A percentile compares a stretch with the other conserved stretches of the same genome.
phyloP scores from a whole-genome alignment of 1,140 invertebrate species.

The Drosophila subpulchrella region DNA sequence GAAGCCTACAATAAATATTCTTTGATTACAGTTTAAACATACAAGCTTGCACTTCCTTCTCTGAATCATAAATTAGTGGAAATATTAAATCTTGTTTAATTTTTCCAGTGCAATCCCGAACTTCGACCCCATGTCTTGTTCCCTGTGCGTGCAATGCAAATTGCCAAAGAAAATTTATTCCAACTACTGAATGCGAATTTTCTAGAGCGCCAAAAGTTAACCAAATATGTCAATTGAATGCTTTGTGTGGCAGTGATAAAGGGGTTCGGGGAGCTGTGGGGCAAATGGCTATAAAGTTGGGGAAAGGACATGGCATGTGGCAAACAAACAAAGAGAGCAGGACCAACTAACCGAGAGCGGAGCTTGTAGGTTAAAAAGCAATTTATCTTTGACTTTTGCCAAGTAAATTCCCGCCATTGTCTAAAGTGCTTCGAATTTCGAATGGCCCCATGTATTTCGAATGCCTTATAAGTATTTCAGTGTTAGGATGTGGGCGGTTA shows the following conservation, averaged over 20 bases:
- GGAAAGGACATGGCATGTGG: constrained; percentile 33
- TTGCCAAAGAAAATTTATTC: constrained; percentile 79
- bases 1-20: too few relatives aligned
- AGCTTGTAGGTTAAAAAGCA: constrained; percentile 79
- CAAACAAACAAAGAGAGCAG: constrained; percentile 66
- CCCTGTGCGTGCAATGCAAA: constrained; percentile 70
- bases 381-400: constrained; percentile 79
- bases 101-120: constrained; percentile 6
- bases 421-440: constrained; percentile 70
- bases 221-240: constrained; percentile 78
- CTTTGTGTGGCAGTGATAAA: constrained; percentile 34
- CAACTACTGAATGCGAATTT: constrained; percentile 66
- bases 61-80: too few relatives aligned
- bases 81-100: neutral
- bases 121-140: constrained; percentile 27
- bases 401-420: constrained; percentile 77
- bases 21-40: neutral
- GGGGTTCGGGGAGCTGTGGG: neutral
- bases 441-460: constrained; percentile 23
- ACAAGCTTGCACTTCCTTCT: neutral
- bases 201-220: constrained; percentile 72
- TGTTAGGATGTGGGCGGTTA: constrained; percentile 28
- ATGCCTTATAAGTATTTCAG: constrained; percentile 4
- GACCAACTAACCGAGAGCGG: constrained; percentile 61
- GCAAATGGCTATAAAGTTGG: constrained; percentile 3